phyloP scores from a whole-genome alignment of 2,888 invertebrate species.

The Serrognathus titanus region DNA sequence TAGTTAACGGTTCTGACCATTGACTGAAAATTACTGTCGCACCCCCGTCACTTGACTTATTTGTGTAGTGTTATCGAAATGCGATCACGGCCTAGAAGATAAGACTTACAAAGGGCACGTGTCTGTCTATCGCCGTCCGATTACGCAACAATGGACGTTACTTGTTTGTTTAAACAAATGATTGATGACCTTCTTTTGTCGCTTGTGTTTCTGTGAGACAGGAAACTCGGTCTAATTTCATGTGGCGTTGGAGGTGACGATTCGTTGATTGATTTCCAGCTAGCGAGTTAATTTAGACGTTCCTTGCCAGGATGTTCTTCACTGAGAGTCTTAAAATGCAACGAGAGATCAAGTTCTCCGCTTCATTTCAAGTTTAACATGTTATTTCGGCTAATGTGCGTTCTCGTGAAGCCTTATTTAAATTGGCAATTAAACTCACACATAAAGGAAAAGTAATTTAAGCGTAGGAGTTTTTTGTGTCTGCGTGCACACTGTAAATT shows the following conservation, averaged over 20 bases:
- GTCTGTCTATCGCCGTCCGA: conserved; percentile 21
- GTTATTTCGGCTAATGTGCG: no score
- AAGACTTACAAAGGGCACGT: conserved; percentile 29
- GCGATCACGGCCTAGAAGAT: conserved; percentile 27
- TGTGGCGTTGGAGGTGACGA: conserved; percentile 33
- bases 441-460: no score
- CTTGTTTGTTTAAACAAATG: conserved; percentile 44
- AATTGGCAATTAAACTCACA: no score
- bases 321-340: no score
- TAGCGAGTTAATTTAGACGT: conserved; percentile 8
- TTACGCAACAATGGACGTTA: conserved; percentile 36
- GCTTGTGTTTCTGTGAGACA: conserved; percentile 6
- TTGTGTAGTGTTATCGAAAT: conserved; percentile 37
- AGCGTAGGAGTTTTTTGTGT: no score
- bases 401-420: no score
- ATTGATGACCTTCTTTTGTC: conserved; percentile 41
- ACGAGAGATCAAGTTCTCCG: no score
- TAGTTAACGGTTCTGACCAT: background rate
- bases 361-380: no score
- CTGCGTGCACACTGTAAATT: no score
- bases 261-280: conserved; percentile 37
- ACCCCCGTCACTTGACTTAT: conserved; percentile 34
- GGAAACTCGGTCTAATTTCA: conserved; percentile 26
- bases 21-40: conserved; percentile 19
- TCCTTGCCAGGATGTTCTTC: no score